These are phyloP conservation scores for Drosophila paulistorum DNA, from an alignment of 1,140 invertebrate genomes.

Conservation along the genomic window DNA sequence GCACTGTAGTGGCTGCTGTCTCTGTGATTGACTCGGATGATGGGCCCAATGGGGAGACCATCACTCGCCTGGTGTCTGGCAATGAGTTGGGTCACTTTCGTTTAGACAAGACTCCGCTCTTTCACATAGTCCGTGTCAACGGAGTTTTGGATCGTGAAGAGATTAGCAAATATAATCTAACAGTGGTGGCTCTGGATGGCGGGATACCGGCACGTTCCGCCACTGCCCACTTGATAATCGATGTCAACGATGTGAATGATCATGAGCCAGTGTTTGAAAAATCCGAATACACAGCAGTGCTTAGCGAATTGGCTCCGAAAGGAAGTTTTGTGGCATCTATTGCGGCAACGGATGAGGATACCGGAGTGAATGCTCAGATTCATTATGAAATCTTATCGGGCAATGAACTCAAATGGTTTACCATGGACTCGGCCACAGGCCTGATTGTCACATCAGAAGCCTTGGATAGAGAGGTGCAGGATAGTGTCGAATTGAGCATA, in stretches of 20 bases:
- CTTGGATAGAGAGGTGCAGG: conserved; percentile 94
- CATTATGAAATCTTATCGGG: conserved; percentile 94
- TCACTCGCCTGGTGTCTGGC: conserved; percentile 91
- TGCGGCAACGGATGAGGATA: conserved; percentile 94
- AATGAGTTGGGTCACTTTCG: conserved; percentile 96
- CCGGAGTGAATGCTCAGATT: conserved; percentile 94
- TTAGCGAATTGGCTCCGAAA: conserved; percentile 93
- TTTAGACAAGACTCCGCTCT: conserved; percentile 91
- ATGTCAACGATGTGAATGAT: conserved; percentile 97
- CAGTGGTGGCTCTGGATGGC: conserved; percentile 94
- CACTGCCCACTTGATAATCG: conserved; percentile 93
- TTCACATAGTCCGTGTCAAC: conserved; percentile 96
- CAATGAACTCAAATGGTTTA: conserved; percentile 94
- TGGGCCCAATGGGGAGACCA: conserved; percentile 94
- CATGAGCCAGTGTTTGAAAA: conserved; percentile 97
- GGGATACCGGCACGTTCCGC: conserved; percentile 93
- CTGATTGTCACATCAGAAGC: conserved; percentile 92
- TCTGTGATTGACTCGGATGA: conserved; percentile 95
- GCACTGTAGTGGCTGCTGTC: conserved; percentile 96
- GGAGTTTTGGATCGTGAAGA: conserved; percentile 96
- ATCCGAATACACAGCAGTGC: conserved; percentile 93
- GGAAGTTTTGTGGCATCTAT: conserved; percentile 95
- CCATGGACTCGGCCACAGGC: conserved; percentile 91
- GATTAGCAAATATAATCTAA: conserved; percentile 95
- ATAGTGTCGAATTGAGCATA: conserved; percentile 91